These are phyloP conservation scores for Buceros bicornis DNA, from an alignment of 2,797 vertebrate genomes.

Conservation along the genomic window DNA sequence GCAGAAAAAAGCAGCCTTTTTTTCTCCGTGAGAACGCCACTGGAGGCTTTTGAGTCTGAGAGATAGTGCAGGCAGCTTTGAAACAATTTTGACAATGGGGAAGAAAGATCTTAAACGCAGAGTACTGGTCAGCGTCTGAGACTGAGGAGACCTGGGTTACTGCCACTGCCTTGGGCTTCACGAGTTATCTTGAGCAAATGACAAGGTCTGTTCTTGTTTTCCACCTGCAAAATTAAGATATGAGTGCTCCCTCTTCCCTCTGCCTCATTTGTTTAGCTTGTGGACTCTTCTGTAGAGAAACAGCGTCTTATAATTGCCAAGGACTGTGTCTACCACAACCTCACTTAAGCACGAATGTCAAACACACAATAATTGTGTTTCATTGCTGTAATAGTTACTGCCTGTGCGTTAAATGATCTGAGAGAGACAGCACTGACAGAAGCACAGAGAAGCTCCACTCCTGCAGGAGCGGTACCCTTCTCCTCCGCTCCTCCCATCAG, in stretches of 20 bases:
- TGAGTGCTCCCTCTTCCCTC: neutral
- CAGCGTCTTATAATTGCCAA: neutral
- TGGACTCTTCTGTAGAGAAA: neutral
- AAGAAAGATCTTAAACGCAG: neutral
- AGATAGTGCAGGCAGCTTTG: neutral
- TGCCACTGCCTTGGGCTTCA: neutral
- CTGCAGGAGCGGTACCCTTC: neutral
- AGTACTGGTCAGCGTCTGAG: neutral
- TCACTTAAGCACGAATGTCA: neutral
- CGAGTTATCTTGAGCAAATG: neutral
- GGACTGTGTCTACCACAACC: neutral
- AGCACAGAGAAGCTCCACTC: neutral
- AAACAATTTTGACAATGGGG: neutral
- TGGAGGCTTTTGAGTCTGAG: neutral
- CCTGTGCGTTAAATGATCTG: neutral
- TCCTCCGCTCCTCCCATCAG: neutral
- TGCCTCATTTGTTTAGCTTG: neutral
- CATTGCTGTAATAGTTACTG: neutral
- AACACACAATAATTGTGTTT: neutral
- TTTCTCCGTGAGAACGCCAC: neutral
- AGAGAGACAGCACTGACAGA: neutral
- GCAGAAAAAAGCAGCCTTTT: neutral
- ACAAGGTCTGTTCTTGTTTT: neutral
- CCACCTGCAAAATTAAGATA: conserved; percentile 16
- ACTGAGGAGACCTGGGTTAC: neutral